phyloP scores from a whole-genome alignment of 1,140 invertebrate species.

The Drosophila santomea region DNA sequence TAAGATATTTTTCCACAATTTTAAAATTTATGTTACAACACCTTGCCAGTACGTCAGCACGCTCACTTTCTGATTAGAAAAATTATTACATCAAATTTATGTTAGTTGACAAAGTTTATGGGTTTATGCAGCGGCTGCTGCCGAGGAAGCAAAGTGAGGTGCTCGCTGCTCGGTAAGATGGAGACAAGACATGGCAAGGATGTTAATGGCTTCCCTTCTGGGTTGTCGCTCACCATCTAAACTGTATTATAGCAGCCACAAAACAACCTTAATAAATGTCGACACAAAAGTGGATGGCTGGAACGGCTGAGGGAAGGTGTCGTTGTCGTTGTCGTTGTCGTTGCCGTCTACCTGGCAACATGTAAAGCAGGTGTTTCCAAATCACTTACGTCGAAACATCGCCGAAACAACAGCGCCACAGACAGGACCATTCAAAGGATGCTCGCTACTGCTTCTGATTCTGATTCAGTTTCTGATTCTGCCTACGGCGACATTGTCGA shows the following conservation, averaged over 20 bases:
- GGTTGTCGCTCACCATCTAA: slow-evolving; percentile 60
- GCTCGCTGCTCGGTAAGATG: slow-evolving; percentile 16
- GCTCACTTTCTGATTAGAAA: slow-evolving; percentile 80
- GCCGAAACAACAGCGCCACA: slow-evolving; percentile 42
- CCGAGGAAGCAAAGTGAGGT: not conserved
- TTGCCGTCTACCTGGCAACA: slow-evolving; percentile 62
- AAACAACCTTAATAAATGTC: slow-evolving; percentile 78
- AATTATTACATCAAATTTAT: slow-evolving; percentile 82
- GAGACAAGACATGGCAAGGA: slow-evolving; percentile 59
- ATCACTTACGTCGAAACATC: slow-evolving; percentile 76
- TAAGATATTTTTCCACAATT: too few relatives aligned
- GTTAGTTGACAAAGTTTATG: slow-evolving; percentile 73
- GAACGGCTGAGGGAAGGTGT: not conserved
- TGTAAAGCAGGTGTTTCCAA: slow-evolving; percentile 81
- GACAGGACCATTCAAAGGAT: slow-evolving; percentile 39
- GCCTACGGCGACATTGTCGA: slow-evolving; percentile 42
- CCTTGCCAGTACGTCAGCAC: not conserved
- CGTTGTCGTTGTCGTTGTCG: not conserved
- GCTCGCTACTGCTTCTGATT: slow-evolving; percentile 17
- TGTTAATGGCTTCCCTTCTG: slow-evolving; percentile 78
- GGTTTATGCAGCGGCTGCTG: not conserved
- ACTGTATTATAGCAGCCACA: slow-evolving; percentile 74
- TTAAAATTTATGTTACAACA: too few relatives aligned
- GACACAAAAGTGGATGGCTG: slow-evolving; percentile 56
- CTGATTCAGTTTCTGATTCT: slow-evolving; percentile 8